A percentile compares a stretch with the other conserved stretches of the same genome.
These are phyloP conservation scores for Cotesia vestalis DNA, from an alignment of 1,140 invertebrate species.

Conservation along the genomic window DNA sequence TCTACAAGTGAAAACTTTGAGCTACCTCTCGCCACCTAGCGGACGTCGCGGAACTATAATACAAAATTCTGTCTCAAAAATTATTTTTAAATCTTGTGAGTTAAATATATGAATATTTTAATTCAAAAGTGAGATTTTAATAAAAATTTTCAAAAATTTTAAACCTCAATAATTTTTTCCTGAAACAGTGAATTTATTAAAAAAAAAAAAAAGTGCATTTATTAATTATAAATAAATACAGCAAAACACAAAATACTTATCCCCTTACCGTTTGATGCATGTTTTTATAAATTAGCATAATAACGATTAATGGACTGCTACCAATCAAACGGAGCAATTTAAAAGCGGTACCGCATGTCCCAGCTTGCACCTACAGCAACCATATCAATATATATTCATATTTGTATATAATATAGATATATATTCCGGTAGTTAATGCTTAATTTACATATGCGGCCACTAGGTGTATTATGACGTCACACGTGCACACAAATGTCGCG, in stretches of 20 bases:
- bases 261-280: neutral
- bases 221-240: neutral
- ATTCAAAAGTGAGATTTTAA: no score
- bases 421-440: constrained; percentile 35
- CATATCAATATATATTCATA: no score
- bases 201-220: no score
- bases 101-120: no score
- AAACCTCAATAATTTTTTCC: no score
- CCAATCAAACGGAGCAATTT: constrained; percentile 62
- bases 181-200: no score
- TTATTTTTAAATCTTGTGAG: no score
- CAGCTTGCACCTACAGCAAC: constrained; percentile 55
- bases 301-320: constrained; percentile 55
- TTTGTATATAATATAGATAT: constrained; percentile 45
- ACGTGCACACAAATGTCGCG: constrained; percentile 51
- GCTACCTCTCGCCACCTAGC: no score
- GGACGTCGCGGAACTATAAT: no score
- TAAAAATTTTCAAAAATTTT: no score
- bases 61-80: no score
- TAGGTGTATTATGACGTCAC: constrained; percentile 63
- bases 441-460: constrained; percentile 61
- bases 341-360: constrained; percentile 54
- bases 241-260: neutral
- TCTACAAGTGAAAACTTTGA: no score
- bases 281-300: constrained; percentile 47